Percentiles rank a stretch among this genome's conserved stretches.
phyloP scores from a whole-genome alignment of 2,888 invertebrate genomes.

The Stenurella melanura region DNA sequence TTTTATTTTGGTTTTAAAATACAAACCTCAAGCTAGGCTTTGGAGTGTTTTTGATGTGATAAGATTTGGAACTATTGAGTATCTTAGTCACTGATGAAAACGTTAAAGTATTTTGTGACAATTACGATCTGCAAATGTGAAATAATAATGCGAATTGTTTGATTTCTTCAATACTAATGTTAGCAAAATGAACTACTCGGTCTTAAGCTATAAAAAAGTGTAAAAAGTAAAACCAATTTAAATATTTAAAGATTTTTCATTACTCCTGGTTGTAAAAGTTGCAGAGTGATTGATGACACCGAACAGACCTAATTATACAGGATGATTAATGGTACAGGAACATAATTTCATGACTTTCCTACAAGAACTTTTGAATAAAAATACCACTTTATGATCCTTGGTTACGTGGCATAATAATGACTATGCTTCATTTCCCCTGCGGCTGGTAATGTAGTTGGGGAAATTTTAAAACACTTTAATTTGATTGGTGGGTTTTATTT shows the following conservation, averaged over 20 bases:
- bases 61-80: no score
- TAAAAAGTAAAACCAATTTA: constrained; percentile 32
- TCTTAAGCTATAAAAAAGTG: background rate
- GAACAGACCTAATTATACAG: constrained; percentile 52
- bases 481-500: background rate
- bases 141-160: background rate
- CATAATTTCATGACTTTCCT: constrained; percentile 52
- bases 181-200: background rate
- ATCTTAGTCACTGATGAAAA: no score
- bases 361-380: constrained; percentile 43
- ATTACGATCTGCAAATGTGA: no score
- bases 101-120: no score
- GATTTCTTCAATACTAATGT: background rate
- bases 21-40: no score
- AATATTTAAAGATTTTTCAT: constrained; percentile 30
- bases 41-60: no score
- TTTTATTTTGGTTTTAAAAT: no score
- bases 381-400: constrained; percentile 37
- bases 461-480: background rate
- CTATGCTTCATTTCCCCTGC: background rate
- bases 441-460: background rate
- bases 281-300: constrained; percentile 51
- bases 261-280: constrained; percentile 46
- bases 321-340: constrained; percentile 52
- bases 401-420: background rate